Evolutionary conservation across 2,888 invertebrate species (phyloP), one percentile per base, ranked within the genome.

Genomic region (Cancer borealis): DNA sequence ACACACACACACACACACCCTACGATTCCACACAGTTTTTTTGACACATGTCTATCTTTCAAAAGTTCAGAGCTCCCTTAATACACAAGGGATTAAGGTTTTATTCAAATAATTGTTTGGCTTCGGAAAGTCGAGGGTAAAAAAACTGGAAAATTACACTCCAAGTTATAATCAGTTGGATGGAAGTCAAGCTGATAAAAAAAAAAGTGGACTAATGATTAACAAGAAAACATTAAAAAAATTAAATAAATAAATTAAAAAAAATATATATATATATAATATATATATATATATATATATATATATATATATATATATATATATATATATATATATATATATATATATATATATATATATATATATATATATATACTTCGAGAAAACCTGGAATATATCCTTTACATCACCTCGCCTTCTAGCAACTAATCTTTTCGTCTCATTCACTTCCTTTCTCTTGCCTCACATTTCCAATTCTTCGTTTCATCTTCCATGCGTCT

Each of bases 381-480:
- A 26, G 30, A 30, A 79, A 79, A 8, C 12, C 30, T 79, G 12
- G 10, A 30, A 79, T 30, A 79, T 30, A 10, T 30, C 30, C 26
- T 79, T 21, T 30, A 79, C 6, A 30, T 21, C 79, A 8, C 10
- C 79, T 30, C 30, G 26, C 30, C 30, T 30, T 30, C 30, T 79
- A 17, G n/a, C 21, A 0, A 66, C 30, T 26, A 30, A 6, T 79
- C 21, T 30, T 30, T 79, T 30, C 79, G 12, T 30, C 12, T 30
- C 79, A 30, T 79, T 79, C 30, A 79, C 79, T 79, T 79, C 30
- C 30, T 79, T 79, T 79, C 14, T 26, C 14, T 26, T 79, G 2
- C 79, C 79, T 30, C 79, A 79, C 79, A 79, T 79, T 79, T 79
- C 79, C 30, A 79, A 79, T 30, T 79, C 30, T 30, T 79, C 30